Percentiles rank a stretch among this genome's conserved stretches.
Conservation (phyloP, 2,113 vertebrate species). For the Sinosuthora webbiana region DNA sequence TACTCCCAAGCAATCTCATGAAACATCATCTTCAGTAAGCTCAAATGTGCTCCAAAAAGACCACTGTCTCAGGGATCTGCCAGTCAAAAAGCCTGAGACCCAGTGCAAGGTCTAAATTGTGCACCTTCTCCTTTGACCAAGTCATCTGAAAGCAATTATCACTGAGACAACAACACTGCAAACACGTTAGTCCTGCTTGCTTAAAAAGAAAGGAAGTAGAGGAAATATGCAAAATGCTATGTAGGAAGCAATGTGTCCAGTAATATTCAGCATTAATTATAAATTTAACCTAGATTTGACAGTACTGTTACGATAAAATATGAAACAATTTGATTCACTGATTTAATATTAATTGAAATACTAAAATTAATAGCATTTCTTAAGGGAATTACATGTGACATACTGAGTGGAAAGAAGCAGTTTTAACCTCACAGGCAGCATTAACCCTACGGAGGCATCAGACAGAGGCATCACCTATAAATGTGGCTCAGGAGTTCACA, state of each 20-base stretch:
- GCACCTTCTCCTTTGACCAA: neutral
- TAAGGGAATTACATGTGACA: neutral
- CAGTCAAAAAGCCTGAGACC: neutral
- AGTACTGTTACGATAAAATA: neutral
- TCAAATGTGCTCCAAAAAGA: neutral
- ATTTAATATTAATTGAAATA: neutral
- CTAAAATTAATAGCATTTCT: neutral
- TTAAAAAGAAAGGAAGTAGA: neutral
- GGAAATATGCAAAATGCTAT: neutral
- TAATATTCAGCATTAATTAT: neutral
- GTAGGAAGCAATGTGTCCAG: neutral
- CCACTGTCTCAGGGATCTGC: neutral
- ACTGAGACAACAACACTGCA: neutral
- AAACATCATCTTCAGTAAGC: neutral
- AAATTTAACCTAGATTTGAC: neutral
- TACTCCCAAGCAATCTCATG: neutral
- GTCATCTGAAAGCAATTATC: neutral
- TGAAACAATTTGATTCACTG: neutral
- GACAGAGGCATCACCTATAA: neutral
- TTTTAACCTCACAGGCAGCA: neutral
- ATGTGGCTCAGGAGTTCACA: neutral
- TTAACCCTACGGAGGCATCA: neutral
- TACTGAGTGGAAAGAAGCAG: neutral
- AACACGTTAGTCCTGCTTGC: neutral
- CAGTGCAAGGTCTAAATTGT: neutral